Evolutionary conservation across 2,113 vertebrate species (phyloP).

Genomic region (Ceyx melanurus): DNA sequence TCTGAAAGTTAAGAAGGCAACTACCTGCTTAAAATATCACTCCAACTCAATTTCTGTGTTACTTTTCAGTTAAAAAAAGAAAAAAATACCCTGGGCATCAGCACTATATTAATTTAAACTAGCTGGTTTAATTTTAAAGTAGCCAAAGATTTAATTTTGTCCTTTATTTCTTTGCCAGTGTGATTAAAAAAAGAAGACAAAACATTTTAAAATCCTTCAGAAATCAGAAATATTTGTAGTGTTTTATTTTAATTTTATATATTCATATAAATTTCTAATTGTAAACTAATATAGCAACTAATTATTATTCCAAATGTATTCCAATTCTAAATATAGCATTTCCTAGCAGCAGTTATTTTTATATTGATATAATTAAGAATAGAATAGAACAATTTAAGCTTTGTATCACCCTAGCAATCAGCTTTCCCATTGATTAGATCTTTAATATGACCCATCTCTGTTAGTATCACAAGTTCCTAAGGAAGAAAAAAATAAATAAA

Average conservation of each 20-base stretch:
- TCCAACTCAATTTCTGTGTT: background rate
- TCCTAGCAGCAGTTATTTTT: background rate
- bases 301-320: background rate
- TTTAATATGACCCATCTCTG: background rate
- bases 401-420: background rate
- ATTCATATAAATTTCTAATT: background rate
- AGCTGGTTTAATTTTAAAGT: background rate
- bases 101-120: background rate
- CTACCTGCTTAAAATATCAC: background rate
- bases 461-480: background rate
- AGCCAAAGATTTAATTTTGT: background rate
- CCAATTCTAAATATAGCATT: background rate
- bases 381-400: background rate
- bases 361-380: background rate
- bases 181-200: background rate
- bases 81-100: background rate
- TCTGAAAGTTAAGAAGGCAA: background rate
- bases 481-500: background rate
- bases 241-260: background rate
- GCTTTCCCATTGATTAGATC: background rate
- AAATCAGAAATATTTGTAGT: background rate
- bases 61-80: background rate
- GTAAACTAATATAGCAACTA: background rate
- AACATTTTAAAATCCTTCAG: background rate
- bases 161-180: background rate